A percentile compares a stretch with the other conserved stretches of the same genome.
These are phyloP conservation scores for Propithecus coquereli DNA, from an alignment of 2,113 vertebrate genomes.

Conservation along the genomic window DNA sequence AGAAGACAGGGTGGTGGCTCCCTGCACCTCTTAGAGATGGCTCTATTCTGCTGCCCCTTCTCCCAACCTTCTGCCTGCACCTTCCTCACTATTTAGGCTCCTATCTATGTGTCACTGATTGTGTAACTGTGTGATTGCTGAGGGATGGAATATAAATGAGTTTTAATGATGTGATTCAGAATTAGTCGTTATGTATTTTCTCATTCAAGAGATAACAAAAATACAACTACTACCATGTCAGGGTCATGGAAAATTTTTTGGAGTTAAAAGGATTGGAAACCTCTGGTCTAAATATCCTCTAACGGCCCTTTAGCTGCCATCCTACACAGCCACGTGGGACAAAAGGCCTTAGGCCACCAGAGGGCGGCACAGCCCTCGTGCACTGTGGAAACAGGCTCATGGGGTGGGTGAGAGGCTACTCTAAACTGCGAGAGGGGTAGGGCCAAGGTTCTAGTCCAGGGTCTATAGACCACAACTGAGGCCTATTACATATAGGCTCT, in stretches of 20 bases:
- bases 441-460: not conserved
- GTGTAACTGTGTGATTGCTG: not conserved
- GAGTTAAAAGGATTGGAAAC: not conserved
- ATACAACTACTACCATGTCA: not conserved
- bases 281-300: not conserved
- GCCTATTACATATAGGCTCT: not conserved
- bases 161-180: not conserved
- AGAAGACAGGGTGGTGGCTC: not conserved
- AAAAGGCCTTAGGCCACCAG: not conserved
- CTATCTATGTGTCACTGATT: not conserved
- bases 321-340: not conserved
- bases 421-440: not conserved
- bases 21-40: not conserved
- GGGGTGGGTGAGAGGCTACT: not conserved
- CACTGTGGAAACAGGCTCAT: not conserved
- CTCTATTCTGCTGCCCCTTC: not conserved
- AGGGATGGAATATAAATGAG: not conserved
- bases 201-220: conserved; percentile 15
- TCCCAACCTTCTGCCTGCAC: not conserved
- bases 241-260: not conserved
- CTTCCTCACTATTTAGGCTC: not conserved
- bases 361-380: not conserved
- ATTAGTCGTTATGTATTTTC: not conserved
- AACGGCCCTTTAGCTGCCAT: not conserved
- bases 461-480: not conserved